Evolutionary conservation across 1,140 invertebrate genomes (phyloP), one percentile per base, ranked within the genome.

Genomic region (Drosophila subobscura): DNA sequence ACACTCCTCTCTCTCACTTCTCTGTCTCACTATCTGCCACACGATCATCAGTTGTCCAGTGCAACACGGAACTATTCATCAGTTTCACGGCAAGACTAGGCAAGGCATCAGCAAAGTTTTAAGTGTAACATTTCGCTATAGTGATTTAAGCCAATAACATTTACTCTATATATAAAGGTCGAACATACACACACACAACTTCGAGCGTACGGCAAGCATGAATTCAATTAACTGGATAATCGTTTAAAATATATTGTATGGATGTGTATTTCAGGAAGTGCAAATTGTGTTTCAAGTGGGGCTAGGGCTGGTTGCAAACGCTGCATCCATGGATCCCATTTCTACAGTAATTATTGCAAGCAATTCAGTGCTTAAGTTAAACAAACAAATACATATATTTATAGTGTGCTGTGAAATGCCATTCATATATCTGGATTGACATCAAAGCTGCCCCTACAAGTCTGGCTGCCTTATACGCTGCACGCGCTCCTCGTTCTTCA

Each of bases 401-500:
- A 42, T 46, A 16, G 25, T 33, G 23, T 37, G 33, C 23, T 29
- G 16, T 8, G 16, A 58, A 58, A 49, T 37, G 56, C 45, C 4
- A 14, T 60, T 50, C 0, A 5, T 6, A 10, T 22, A 51, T 33
- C 49, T 50, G 37, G 41, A 10, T 37, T 51, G 27, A 59, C 16
- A n/a, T 16, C 4, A 10, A 23, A 25, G 23, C 12, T 22, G 3
- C n/a, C 14, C 46, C 27, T 80, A 86, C 46, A 85, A 71, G 33
- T 96, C 94, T 5, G 97, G 97, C 89, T 97, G 96, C 8, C 93
- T 91, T 40, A 96, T 92, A 72, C 96, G 92, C 25, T 92, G 79
- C 68, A 95, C 93, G 77, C 93, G 94, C 12, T 96, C 92, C 76
- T 95, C 93, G 92, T 98, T 98, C 78, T 94, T 94, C 4, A 96